Conservation (phyloP, 2,797 vertebrate species). For the Zenarchopterus dispar region DNA sequence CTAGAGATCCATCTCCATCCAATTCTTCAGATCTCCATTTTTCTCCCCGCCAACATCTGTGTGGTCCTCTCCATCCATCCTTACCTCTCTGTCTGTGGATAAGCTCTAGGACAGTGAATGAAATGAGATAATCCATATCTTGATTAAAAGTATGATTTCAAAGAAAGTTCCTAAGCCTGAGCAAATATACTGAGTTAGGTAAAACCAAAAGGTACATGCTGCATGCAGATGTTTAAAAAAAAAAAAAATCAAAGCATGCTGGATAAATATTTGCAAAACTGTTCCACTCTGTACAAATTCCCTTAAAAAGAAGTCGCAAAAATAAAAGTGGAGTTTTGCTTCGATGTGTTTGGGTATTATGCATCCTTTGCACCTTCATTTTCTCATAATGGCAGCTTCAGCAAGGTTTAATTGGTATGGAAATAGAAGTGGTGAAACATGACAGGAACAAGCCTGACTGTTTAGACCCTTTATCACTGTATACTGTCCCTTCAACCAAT, state of each 20-base stretch:
- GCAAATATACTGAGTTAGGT: conserved; percentile 9
- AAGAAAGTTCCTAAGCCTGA: conserved; percentile 34
- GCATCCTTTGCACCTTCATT: conserved; percentile 70
- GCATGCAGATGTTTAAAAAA: conserved; percentile 5
- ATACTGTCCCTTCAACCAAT: conserved; percentile 78
- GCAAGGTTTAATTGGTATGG: conserved; percentile 80
- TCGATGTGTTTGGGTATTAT: conserved; percentile 54
- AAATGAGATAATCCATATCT: conserved; percentile 8
- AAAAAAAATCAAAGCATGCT: conserved; percentile 3
- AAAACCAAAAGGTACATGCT: background rate
- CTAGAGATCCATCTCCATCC: conserved; percentile 61
- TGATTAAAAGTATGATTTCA: conserved; percentile 57
- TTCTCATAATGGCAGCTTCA: conserved; percentile 66
- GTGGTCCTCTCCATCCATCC: background rate
- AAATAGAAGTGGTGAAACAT: conserved; percentile 76
- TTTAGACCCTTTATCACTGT: conserved; percentile 76
- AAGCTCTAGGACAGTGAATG: background rate
- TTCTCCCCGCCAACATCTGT: conserved; percentile 13
- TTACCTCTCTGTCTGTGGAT: conserved; percentile 14
- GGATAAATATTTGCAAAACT: conserved; percentile 9
- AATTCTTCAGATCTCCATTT: conserved; percentile 50
- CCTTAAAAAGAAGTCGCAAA: conserved; percentile 13
- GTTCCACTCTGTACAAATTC: conserved; percentile 4
- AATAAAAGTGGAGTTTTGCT: conserved; percentile 30
- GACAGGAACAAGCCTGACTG: conserved; percentile 63